phyloP scores from a whole-genome alignment of 2,797 vertebrate species.

The Sebastes matsubarae region DNA sequence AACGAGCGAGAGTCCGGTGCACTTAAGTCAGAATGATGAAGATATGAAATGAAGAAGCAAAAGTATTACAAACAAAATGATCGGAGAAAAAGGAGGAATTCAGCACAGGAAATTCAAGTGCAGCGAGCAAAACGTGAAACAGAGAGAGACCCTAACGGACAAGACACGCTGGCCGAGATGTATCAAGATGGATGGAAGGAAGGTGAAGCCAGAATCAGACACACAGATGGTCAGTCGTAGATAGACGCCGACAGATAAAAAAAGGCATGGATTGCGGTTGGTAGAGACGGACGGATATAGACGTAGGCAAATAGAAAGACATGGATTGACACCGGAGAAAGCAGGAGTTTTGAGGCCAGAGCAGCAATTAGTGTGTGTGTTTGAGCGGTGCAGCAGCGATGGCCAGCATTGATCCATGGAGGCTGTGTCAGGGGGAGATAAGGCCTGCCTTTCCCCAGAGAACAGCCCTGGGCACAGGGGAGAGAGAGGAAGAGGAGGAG shows the following conservation, averaged over 20 bases:
- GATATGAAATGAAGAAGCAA: neutral
- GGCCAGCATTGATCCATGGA: constrained; percentile 85
- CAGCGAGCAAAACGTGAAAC: neutral
- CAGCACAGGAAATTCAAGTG: neutral
- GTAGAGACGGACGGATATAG: constrained; percentile 53
- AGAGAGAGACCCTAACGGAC: neutral
- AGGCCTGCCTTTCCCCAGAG: constrained; percentile 81
- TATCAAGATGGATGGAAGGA: constrained; percentile 16
- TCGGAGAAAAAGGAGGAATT: neutral
- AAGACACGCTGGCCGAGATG: neutral
- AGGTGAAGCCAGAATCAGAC: constrained; percentile 13
- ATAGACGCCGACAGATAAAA: constrained; percentile 50
- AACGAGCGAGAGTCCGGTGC: neutral
- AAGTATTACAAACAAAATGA: neutral
- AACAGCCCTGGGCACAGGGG: constrained; percentile 66
- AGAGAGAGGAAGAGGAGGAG: constrained; percentile 37
- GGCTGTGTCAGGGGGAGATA: constrained; percentile 86
- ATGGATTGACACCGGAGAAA: constrained; percentile 67
- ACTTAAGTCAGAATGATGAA: neutral
- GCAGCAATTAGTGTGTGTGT: constrained; percentile 69
- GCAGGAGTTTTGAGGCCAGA: constrained; percentile 67
- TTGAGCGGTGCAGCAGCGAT: constrained; percentile 72
- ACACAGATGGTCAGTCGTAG: constrained; percentile 34
- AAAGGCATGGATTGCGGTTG: constrained; percentile 33
- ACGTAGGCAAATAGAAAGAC: constrained; percentile 63